Evolutionary conservation across 1,140 invertebrate genomes (phyloP), one percentile per base, ranked within the genome.

Genomic region (Aethina tumida): DNA sequence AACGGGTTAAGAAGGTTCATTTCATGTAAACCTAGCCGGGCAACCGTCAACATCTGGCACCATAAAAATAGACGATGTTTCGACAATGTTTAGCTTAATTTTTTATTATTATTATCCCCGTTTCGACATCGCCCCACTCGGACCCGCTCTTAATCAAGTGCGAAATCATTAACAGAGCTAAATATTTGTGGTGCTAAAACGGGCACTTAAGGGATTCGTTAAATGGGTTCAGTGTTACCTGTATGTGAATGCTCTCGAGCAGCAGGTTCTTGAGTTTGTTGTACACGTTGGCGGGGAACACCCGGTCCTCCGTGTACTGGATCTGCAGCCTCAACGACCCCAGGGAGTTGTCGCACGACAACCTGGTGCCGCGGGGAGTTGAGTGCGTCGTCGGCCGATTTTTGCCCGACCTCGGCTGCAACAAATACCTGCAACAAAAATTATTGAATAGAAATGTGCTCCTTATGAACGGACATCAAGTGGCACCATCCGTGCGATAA

Each of bases 241-340:
- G 67, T 36, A 74, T 67, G 43, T 79, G 70, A 12, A 81, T 70
- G 49, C 84, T 88, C 50, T 78, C 70, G 8, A 91, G 65, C 18
- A 93, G 66, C 21, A 91, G 64, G 52, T 77, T 74, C 47, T 83
- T 69, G 3, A 94, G 67, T 49, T 74, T 71, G 33, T 83, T 74
- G 55, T 94, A 94, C 46, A 80, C 79, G 33, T 78, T 70, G 26
- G 81, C 74, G 17, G 81, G 75, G 62, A 94, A 88, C 19, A 93
- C 86, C 65, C 87, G 77, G 67, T 92, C 88, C 10, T 84, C 80
- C 4, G 81, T 88, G 62, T 92, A 92, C 55, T 88, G 79, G 43
- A 93, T 75, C 54, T 85, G 81, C 19, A 94, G 69, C 26, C 89
- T 71, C 37, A 94, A 62, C 4, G 86, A 85, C 38, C 88, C 88